Conservation (phyloP, 2,113 vertebrate genomes). For the Paedocypris sp. region DNA sequence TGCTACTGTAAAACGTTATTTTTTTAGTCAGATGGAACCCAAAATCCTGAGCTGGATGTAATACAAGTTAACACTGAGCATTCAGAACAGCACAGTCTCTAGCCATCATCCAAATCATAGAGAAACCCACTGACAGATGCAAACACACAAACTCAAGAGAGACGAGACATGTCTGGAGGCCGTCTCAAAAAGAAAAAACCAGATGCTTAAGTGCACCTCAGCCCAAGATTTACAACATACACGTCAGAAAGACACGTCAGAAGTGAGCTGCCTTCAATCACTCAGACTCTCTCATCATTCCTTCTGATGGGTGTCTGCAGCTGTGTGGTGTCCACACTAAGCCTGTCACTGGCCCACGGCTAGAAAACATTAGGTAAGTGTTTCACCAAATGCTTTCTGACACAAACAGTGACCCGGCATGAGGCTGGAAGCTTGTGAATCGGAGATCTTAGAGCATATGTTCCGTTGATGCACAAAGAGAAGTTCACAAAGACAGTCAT, state of each 20-base stretch:
- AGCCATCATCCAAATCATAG: slow-evolving; percentile 14
- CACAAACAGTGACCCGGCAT: neutral
- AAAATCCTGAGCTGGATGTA: neutral
- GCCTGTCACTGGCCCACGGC: neutral
- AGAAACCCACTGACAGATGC: neutral
- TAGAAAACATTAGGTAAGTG: neutral
- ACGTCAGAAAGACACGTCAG: neutral
- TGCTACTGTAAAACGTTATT: too few relatives aligned
- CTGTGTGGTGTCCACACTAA: neutral
- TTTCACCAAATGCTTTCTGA: slow-evolving; percentile 6
- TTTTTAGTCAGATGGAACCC: too few relatives aligned
- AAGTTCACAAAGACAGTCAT: neutral
- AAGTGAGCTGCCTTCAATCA: slow-evolving; percentile 17
- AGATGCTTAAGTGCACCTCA: slow-evolving; percentile 16
- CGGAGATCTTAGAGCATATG: neutral
- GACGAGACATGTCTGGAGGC: neutral
- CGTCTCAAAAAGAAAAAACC: slow-evolving; percentile 2
- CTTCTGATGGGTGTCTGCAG: slow-evolving; percentile 4
- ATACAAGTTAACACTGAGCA: neutral
- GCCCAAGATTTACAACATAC: neutral
- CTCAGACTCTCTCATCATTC: neutral
- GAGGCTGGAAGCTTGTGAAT: neutral
- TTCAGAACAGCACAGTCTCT: neutral
- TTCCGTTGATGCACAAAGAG: neutral
- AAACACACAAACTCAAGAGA: neutral